Evolutionary conservation across 2,888 invertebrate species (phyloP).

Genomic region (Euplagia quadripunctaria): DNA sequence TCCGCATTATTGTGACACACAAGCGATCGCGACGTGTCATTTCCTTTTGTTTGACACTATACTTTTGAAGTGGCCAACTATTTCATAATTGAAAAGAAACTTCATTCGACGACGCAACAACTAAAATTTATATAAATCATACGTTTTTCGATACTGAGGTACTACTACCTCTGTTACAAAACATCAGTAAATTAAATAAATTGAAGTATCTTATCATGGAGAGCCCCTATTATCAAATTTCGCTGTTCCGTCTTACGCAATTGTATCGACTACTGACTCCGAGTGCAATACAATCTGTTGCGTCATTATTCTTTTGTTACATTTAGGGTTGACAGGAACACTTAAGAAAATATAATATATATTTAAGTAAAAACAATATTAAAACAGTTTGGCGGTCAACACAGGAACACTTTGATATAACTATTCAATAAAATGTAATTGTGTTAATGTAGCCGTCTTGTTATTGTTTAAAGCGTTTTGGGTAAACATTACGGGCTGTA

Average conservation of each 20-base stretch:
- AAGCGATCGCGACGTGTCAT: background rate
- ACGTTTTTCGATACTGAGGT: background rate
- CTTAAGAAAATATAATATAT: background rate
- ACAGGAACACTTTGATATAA: no score
- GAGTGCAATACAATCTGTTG: constrained; percentile 35
- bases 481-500: no score
- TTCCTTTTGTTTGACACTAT: no score
- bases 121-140: background rate
- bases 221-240: constrained; percentile 45
- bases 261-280: constrained; percentile 26
- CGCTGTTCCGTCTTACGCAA: constrained; percentile 34
- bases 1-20: no score
- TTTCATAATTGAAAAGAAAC: background rate
- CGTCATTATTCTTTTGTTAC: constrained; percentile 34
- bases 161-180: constrained; percentile 2
- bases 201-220: constrained; percentile 20
- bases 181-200: constrained; percentile 24
- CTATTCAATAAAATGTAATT: no score
- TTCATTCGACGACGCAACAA: background rate
- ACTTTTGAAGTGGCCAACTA: no score
- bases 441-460: no score
- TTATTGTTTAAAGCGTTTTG: no score
- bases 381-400: no score
- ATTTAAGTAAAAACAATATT: no score
- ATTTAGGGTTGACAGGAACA: constrained; percentile 31